Percentiles rank a stretch among this genome's conserved stretches.
These are phyloP conservation scores for Peucedramus taeniatus DNA, from an alignment of 2,113 vertebrate species.

Conservation along the genomic window DNA sequence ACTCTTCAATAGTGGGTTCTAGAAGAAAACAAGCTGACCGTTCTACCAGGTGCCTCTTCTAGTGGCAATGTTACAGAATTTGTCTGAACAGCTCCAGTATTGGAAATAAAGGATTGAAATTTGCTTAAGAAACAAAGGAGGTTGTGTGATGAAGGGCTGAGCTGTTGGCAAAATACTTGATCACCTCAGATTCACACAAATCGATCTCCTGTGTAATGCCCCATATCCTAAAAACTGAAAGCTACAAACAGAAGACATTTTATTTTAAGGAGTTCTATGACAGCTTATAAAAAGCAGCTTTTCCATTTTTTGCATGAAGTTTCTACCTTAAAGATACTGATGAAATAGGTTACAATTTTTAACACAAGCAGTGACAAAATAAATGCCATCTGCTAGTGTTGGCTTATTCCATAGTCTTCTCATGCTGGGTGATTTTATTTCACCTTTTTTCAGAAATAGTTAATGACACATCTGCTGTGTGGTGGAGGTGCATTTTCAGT, in stretches of 20 bases:
- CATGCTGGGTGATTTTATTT: slow-evolving; percentile 77
- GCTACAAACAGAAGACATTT: slow-evolving; percentile 82
- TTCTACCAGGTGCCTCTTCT: not conserved
- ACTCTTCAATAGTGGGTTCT: not conserved
- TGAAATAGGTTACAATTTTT: slow-evolving; percentile 82
- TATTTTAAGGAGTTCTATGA: slow-evolving; percentile 76
- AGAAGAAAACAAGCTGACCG: not conserved
- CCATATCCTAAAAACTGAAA: slow-evolving; percentile 88
- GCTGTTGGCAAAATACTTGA: slow-evolving; percentile 77
- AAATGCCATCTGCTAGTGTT: slow-evolving; percentile 92
- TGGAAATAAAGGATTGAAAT: slow-evolving; percentile 44
- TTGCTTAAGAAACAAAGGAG: slow-evolving; percentile 64
- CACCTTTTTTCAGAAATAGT: slow-evolving; percentile 74
- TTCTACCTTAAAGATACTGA: slow-evolving; percentile 77
- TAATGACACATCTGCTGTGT: slow-evolving; percentile 78
- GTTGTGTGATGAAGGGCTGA: slow-evolving; percentile 65
- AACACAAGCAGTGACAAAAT: slow-evolving; percentile 85
- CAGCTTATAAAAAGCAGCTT: slow-evolving; percentile 67
- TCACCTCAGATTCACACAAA: slow-evolving; percentile 85
- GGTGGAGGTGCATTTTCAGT: slow-evolving; percentile 59
- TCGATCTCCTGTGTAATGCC: slow-evolving; percentile 77
- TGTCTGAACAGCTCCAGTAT: not conserved
- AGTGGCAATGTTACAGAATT: not conserved
- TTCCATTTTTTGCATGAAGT: slow-evolving; percentile 69
- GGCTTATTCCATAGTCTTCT: slow-evolving; percentile 74